These are phyloP conservation scores for Heteractis magnifica DNA, from an alignment of 92 coral and sea anemone species.

Conservation along the genomic window DNA sequence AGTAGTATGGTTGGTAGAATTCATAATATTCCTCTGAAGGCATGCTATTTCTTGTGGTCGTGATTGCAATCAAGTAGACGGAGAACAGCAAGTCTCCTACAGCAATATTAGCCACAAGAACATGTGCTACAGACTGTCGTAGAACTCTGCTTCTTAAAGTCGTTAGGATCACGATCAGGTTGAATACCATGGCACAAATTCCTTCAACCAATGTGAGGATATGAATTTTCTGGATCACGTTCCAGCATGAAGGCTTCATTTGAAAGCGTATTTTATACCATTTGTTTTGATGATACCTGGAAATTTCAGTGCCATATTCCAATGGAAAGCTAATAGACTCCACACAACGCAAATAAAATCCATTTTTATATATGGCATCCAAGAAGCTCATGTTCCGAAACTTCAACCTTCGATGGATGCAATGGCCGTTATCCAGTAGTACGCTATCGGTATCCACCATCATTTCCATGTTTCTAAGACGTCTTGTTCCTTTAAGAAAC, in stretches of 20 bases:
- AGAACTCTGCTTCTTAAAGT: constrained; percentile 1
- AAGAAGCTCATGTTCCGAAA: background rate
- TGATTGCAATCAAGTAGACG: constrained; percentile 15
- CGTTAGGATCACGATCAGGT: constrained; percentile 26
- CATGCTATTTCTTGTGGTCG: constrained; percentile 2
- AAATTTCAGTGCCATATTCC: background rate
- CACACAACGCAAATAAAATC: background rate
- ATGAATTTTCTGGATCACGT: background rate
- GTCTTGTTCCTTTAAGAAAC: background rate
- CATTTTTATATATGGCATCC: background rate
- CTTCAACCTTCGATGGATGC: background rate
- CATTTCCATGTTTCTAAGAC: background rate
- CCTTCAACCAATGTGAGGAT: constrained; percentile 20
- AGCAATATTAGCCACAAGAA: constrained; percentile 41
- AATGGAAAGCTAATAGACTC: background rate
- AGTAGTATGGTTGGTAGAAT: background rate
- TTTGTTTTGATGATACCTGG: background rate
- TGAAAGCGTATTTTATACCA: background rate
- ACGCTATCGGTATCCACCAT: background rate
- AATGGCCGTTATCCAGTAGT: background rate
- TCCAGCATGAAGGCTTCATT: constrained; percentile 30
- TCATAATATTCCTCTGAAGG: background rate
- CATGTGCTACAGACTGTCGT: constrained; percentile 25
- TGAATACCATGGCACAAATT: constrained; percentile 16
- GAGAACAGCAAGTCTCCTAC: constrained; percentile 33